Evolutionary conservation across 2,797 vertebrate species (phyloP).

Genomic region (Holocentrus rufus): DNA sequence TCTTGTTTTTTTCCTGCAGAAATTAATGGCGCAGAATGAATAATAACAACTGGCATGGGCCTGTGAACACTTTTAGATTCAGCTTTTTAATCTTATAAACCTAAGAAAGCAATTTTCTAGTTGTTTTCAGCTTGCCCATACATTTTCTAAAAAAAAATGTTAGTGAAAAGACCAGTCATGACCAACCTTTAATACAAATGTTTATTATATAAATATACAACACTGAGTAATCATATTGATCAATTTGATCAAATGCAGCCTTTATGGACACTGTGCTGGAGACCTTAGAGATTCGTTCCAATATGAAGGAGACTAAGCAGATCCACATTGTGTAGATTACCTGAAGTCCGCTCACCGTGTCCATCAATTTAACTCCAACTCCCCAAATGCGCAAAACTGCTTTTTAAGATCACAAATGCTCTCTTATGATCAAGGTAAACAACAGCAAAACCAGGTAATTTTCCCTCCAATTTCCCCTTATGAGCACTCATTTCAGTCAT

Average conservation of each 20-base stretch:
- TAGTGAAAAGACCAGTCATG: not conserved
- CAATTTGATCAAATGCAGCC: slow-evolving; percentile 65
- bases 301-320: not conserved
- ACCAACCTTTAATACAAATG: slow-evolving; percentile 38
- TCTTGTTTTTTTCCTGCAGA: not conserved
- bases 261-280: slow-evolving; percentile 18
- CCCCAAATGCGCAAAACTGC: slow-evolving; percentile 6
- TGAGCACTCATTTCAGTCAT: slow-evolving; percentile 7
- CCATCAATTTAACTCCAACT: not conserved
- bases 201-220: slow-evolving; percentile 60
- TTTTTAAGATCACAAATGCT: not conserved
- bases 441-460: slow-evolving; percentile 13
- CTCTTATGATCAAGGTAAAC: slow-evolving; percentile 24
- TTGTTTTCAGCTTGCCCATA: not conserved
- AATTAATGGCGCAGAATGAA: too few species aligned
- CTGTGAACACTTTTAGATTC: too few species aligned
- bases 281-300: not conserved
- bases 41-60: too few species aligned
- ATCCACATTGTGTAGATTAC: too few species aligned
- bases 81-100: too few species aligned
- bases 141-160: not conserved
- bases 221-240: slow-evolving; percentile 53
- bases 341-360: slow-evolving; percentile 11
- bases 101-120: not conserved
- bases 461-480: slow-evolving; percentile 8